Base-by-base conservation (phyloP, 1,140 invertebrate species). In the Yoshiicerus persimilis region DNA sequence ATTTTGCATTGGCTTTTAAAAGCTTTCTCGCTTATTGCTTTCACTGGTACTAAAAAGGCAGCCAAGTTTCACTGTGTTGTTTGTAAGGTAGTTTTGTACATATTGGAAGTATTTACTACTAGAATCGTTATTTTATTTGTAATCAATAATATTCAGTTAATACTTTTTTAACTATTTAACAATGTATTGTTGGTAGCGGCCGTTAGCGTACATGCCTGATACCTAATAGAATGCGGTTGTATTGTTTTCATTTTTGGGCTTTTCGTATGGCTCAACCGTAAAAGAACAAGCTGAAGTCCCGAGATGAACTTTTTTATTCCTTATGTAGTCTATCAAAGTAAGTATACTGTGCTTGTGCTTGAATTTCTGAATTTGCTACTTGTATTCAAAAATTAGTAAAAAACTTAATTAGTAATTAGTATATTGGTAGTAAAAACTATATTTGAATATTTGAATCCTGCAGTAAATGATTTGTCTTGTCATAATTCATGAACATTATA, bases 251-350 rank as follows among this genome's bases (percentile, higher is more conserved):
- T 39, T 83, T 83, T 83, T 83, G 77, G 32, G 32, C 32, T 36
- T 83, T 83, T 25, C 32, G 34, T 39, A 83, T 83, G 77, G 27
- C 38, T 36, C 38, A 39, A 36, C 77, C 77, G 77, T 70, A 70
- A 70, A 83, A 39, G 34, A 38, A 36, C 38, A 34, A 83, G 38
- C 38, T 83, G 32, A 38, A 38, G 77, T 38, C 32, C n/a, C 30
- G n/a, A 83, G 38, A 83, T 83, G 77, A 83, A 83, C 38, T 83
- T 36, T 83, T 38, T 38, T 83, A 39, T 83, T 38, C 25, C 23
- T 38, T 83, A 83, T 83, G 77, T 83, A 83, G 66, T 70, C 66
- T 30, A 70, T 70, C 66, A 70, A 70, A 70, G 66, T 70, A 70
- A 70, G 66, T 70, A 8, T 70, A 13, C 27, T 66, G 9, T 30